Evolutionary conservation across 2,888 invertebrate genomes (phyloP).

Genomic region (Ferdinandea cuprea): DNA sequence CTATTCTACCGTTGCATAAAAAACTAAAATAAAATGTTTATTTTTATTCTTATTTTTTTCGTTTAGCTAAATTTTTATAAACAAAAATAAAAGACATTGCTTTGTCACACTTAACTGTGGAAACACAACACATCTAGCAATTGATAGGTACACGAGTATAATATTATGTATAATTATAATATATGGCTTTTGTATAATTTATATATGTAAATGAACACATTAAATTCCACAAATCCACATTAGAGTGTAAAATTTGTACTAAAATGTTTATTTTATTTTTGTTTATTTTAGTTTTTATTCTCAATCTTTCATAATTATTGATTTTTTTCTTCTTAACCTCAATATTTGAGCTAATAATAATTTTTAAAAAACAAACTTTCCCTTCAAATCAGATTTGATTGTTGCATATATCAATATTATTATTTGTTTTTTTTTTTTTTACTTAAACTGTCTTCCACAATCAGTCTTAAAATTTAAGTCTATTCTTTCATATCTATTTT

Average conservation of each 20-base stretch:
- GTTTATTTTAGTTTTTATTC: constrained; percentile 17
- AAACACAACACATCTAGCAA: constrained; percentile 58
- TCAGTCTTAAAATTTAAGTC: constrained; percentile 71
- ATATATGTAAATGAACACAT: constrained; percentile 73
- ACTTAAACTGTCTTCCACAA: constrained; percentile 69
- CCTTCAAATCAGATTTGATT: constrained; percentile 71
- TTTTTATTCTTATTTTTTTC: no score
- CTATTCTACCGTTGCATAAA: constrained; percentile 73
- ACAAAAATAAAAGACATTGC: constrained; percentile 35
- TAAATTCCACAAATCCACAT: constrained; percentile 65
- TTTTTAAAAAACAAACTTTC: constrained; percentile 38
- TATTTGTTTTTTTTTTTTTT: constrained; percentile 41
- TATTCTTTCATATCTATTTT: constrained; percentile 47
- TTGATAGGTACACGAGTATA: constrained; percentile 55
- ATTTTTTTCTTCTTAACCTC: constrained; percentile 60
- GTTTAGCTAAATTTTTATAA: constrained; percentile 59
- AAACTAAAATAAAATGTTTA: constrained; percentile 44
- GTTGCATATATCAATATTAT: constrained; percentile 42
- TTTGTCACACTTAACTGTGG: constrained; percentile 29
- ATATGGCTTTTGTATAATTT: constrained; percentile 27
- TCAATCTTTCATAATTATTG: constrained; percentile 17
- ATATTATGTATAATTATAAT: constrained; percentile 40
- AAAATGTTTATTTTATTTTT: constrained; percentile 37
- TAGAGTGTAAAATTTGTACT: constrained; percentile 68
- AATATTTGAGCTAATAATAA: constrained; percentile 70